Conservation (phyloP, 1,140 invertebrate genomes). For the Drosophila setifemur region DNA sequence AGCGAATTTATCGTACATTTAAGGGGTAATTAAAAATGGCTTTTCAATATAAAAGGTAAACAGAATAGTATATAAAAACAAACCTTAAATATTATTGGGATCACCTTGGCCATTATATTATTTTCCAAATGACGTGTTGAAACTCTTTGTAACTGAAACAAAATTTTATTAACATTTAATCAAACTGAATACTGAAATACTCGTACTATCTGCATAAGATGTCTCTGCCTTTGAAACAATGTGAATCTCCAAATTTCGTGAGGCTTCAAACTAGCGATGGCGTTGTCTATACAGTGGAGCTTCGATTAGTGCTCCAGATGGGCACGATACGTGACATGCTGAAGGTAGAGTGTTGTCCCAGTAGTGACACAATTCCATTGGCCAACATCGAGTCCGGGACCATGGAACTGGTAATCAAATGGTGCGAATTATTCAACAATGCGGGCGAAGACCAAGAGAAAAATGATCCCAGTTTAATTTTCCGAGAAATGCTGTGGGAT, state of each 20-base stretch:
- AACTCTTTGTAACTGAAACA: too few species aligned
- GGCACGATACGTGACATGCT: slow-evolving; percentile 19
- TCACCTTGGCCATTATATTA: too few species aligned
- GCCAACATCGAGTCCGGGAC: slow-evolving; percentile 2
- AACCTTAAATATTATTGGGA: too few species aligned
- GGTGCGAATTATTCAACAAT: slow-evolving; percentile 10
- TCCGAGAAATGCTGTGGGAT: not conserved
- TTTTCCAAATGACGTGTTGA: too few species aligned
- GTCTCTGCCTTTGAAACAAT: not conserved
- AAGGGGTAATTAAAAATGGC: too few species aligned
- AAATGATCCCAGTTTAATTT: not conserved
- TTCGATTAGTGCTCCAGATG: slow-evolving; percentile 10
- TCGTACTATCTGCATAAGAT: not conserved
- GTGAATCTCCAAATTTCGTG: not conserved
- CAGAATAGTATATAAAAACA: too few species aligned
- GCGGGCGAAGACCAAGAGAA: not conserved
- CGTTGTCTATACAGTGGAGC: not conserved
- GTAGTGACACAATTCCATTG: not conserved
- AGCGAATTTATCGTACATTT: too few species aligned
- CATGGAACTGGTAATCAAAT: slow-evolving; percentile 23
- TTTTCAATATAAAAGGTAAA: too few species aligned
- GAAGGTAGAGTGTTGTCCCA: not conserved
- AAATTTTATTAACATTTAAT: not conserved
- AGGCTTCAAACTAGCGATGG: slow-evolving; percentile 38
- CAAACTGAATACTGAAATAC: not conserved